phyloP scores from a whole-genome alignment of 2,113 vertebrate genomes.

The Smithornis capensis region DNA sequence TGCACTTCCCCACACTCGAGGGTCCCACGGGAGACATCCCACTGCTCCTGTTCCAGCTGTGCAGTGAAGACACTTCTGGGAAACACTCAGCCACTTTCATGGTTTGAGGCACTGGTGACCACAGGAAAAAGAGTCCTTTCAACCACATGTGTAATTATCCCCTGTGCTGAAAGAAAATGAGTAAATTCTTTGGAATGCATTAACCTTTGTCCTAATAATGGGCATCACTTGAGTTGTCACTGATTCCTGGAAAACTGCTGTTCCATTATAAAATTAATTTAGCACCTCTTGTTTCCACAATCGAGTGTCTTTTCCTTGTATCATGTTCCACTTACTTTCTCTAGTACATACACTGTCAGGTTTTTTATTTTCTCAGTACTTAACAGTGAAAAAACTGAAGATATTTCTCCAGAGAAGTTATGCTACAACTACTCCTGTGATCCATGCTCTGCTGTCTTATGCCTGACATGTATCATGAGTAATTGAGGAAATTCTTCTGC shows the following conservation, averaged over 20 bases:
- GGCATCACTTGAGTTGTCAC: not conserved
- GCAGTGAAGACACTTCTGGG: not conserved
- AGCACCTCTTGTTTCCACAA: not conserved
- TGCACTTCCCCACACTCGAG: fast-evolving
- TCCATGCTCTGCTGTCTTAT: not conserved
- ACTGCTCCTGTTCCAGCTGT: not conserved
- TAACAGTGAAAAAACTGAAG: not conserved
- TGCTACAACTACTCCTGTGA: not conserved
- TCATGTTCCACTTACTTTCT: not conserved
- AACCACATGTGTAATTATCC: not conserved
- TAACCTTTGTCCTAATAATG: not conserved
- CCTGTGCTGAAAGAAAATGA: not conserved
- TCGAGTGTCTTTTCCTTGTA: not conserved
- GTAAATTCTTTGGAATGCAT: not conserved
- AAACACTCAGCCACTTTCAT: not conserved
- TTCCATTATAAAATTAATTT: not conserved
- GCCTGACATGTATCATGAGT: not conserved
- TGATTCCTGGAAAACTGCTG: not conserved
- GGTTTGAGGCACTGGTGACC: not conserved
- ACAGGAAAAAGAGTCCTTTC: not conserved
- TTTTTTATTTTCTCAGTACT: not conserved
- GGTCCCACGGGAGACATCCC: not conserved
- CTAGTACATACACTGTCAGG: not conserved
- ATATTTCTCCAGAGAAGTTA: not conserved
- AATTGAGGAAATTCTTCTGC: not conserved